Evolutionary conservation across 2,888 invertebrate species (phyloP).

Genomic region (Plebejus melissa): DNA sequence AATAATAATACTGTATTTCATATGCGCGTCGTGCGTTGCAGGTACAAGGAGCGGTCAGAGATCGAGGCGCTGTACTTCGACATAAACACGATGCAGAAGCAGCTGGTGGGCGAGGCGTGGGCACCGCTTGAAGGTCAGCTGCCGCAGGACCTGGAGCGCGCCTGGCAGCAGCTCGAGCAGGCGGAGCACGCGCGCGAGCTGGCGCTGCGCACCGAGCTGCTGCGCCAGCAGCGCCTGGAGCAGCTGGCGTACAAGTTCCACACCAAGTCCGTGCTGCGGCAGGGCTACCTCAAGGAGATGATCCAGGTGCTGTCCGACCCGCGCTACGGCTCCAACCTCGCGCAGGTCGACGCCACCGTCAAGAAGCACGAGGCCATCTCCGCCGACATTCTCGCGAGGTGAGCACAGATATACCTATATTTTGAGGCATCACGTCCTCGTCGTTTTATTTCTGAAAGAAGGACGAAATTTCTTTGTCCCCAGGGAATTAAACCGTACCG

Average conservation of each 20-base stretch:
- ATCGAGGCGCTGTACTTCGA: conserved; percentile 97
- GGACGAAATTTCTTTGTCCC: background rate
- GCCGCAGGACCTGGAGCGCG: conserved; percentile 96
- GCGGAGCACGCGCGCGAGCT: conserved; percentile 97
- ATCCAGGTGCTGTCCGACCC: conserved; percentile 95
- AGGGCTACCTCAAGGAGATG: conserved; percentile 98
- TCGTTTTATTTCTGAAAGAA: background rate
- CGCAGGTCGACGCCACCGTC: conserved; percentile 97
- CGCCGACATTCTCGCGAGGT: conserved; percentile 95
- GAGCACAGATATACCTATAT: background rate
- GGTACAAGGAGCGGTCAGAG: conserved; percentile 97
- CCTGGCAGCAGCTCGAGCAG: conserved; percentile 94
- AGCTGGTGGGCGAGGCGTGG: conserved; percentile 93
- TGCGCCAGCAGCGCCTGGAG: conserved; percentile 95
- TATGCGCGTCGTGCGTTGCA: conserved; percentile 45
- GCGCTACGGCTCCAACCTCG: conserved; percentile 92
- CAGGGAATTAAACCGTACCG: no score
- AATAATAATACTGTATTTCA: background rate
- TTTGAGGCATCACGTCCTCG: background rate
- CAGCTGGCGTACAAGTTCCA: conserved; percentile 97
- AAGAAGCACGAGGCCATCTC: conserved; percentile 99
- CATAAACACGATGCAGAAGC: conserved; percentile 97
- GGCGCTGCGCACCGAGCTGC: conserved; percentile 92
- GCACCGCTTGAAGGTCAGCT: conserved; percentile 92
- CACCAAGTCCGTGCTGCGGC: conserved; percentile 95